Base-by-base conservation (phyloP, 2,113 vertebrate genomes). In the Laterallus jamaicensis region DNA sequence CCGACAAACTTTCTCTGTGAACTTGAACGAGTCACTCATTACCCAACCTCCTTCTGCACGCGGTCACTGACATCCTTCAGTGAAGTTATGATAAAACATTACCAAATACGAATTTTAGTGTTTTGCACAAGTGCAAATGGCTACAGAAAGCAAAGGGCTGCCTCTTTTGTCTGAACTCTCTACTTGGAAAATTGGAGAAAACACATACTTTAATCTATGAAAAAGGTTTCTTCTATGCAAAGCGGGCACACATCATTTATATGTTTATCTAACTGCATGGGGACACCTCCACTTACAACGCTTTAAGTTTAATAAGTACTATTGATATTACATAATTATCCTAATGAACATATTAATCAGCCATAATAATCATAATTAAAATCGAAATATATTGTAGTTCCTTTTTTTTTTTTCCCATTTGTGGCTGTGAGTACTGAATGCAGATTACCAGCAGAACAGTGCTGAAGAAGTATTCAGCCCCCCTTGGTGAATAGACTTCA, bases 401-500 rank as follows among this genome's bases (percentile, higher is more conserved):
- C 29, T 52, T 59, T 55, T 50, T 62, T 59, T n/a, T 49, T 49
- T 49, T 49, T 22, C 17, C 44, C 39, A 58, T 76, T 92, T 91
- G 76, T 67, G 91, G 60, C 40, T 67, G 39, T 82, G 58, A 75
- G 26, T 68, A 75, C 50, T 82, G 79, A 93, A 80, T n/a, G 76
- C 42, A 86, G 78, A 86, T 64, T 69, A 82, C 18, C 82, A 82
- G 50, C 37, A 87, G 63, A 86, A 71, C 52, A 84, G 39, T 28
- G 62, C 1, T 83, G 76, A 80, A 92, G 85, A 93, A 90, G 73
- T 68, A 58, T 75, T 90, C 82, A 88, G 66, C 32, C 76, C 37
- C 76, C 39, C 90, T 88, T 50, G 80, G 86, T 84, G 92, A 76
- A 88, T 6, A 84, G 83, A 86, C 62, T 90, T 92, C 94, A 95